These are phyloP conservation scores for Brenthis hecate DNA, from an alignment of 2,888 invertebrate species.

Conservation along the genomic window DNA sequence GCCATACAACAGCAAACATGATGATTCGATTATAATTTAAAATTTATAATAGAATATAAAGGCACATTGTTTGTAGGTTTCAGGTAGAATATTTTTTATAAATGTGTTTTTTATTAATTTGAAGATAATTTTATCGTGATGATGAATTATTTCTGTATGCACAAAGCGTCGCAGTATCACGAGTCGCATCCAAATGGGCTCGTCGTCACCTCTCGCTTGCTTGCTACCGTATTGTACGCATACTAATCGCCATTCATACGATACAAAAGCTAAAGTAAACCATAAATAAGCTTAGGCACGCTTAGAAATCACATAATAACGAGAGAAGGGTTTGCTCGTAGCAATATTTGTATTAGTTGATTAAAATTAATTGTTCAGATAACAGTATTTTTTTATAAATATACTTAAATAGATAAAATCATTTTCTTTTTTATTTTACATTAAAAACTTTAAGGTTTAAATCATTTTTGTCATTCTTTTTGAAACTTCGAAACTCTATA, in stretches of 20 bases:
- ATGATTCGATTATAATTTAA: constrained; percentile 6
- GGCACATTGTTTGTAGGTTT: constrained; percentile 24
- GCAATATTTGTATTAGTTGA: constrained; percentile 28
- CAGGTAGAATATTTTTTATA: constrained; percentile 43
- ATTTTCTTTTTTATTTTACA: neutral
- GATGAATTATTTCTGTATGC: constrained; percentile 51
- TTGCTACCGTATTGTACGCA: constrained; percentile 62
- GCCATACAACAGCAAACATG: constrained; percentile 7
- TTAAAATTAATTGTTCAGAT: constrained; percentile 5
- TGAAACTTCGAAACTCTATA: no score
- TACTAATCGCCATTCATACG: constrained; percentile 58
- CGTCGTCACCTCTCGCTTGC: constrained; percentile 70
- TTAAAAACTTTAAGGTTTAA: neutral
- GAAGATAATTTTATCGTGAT: constrained; percentile 54
- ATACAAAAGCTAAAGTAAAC: constrained; percentile 33
- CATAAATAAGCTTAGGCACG: constrained; percentile 41
- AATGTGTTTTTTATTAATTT: constrained; percentile 55
- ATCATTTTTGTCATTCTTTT: no score
- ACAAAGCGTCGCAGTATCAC: constrained; percentile 54
- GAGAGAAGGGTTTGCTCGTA: constrained; percentile 24
- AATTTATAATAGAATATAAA: constrained; percentile 24
- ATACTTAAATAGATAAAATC: neutral
- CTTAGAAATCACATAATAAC: constrained; percentile 41
- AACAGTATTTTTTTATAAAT: neutral
- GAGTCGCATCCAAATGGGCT: constrained; percentile 67